Percentiles rank a stretch among this genome's conserved stretches.
Evolutionary conservation across 30 jellyfish, hydroid and myxozoan species (phyloP).

Genomic region (Phacellophora camtschatica): DNA sequence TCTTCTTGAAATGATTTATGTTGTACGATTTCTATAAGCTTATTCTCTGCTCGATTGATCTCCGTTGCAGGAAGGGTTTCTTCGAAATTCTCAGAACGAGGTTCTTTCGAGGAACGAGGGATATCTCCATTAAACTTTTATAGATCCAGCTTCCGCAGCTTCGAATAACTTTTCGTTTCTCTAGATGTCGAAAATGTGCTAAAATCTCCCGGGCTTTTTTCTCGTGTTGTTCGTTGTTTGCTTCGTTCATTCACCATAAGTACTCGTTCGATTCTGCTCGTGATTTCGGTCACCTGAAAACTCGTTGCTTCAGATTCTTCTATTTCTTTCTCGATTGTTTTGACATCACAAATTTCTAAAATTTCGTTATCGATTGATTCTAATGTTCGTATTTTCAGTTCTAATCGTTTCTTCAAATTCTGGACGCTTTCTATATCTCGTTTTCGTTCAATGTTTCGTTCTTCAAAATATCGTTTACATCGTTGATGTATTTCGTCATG

Average conservation of each 20-base stretch:
- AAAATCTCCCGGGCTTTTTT: not conserved
- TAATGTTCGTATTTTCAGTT: not conserved
- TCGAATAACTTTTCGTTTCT: not conserved
- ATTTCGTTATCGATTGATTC: not conserved
- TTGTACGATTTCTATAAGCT: not conserved
- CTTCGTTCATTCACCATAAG: not conserved
- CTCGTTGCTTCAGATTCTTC: not conserved
- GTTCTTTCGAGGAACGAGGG: conserved; percentile 5
- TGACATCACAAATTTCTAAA: not conserved
- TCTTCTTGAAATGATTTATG: not conserved
- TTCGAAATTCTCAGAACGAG: not conserved
- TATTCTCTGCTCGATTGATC: not conserved
- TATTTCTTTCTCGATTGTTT: not conserved
- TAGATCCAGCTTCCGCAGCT: not conserved
- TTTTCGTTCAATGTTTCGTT: not conserved
- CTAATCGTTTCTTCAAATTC: not conserved
- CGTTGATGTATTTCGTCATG: not conserved
- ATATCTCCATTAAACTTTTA: not conserved
- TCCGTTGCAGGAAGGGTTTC: not conserved
- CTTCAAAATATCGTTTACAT: not conserved
- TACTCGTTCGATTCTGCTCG: not conserved
- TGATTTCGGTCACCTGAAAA: not conserved
- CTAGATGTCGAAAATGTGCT: not conserved
- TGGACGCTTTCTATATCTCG: not conserved
- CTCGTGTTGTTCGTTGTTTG: not conserved